Evolutionary conservation across 1,140 invertebrate species (phyloP).

Genomic region (Drosophila baimaii): DNA sequence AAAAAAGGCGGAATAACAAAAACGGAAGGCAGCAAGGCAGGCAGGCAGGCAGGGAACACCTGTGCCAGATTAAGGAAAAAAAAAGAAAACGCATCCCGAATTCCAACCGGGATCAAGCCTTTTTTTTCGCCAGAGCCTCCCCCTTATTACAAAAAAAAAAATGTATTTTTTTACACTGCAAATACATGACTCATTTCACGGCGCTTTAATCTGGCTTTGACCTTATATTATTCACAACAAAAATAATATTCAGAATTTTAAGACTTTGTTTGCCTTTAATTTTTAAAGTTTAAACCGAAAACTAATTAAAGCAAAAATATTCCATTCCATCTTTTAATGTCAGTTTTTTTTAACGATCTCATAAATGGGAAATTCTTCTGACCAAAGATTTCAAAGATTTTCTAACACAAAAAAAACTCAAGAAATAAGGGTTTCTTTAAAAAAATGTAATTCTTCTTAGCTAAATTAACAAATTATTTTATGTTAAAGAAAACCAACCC

Average conservation of each 20-base stretch:
- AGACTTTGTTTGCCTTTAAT: neutral
- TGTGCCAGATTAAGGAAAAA: conserved; percentile 8
- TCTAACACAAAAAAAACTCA: accelerated
- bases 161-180: too few species aligned
- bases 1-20: conserved; percentile 4
- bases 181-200: conserved; percentile 7
- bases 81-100: conserved; percentile 18
- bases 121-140: neutral
- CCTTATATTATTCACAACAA: conserved; percentile 1
- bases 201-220: too few species aligned
- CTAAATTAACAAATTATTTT: neutral
- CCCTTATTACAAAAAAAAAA: neutral
- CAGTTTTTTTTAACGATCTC: too few species aligned
- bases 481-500: neutral
- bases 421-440: neutral
- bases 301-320: neutral
- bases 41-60: conserved; percentile 8
- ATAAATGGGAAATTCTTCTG: neutral
- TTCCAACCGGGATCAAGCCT: conserved; percentile 1
- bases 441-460: neutral
- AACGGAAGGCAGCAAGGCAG: conserved; percentile 2
- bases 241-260: neutral
- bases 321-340: too few species aligned
- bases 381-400: too few species aligned
- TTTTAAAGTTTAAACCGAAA: neutral